phyloP scores from a whole-genome alignment of 2,113 vertebrate species.

The Conger conger region DNA sequence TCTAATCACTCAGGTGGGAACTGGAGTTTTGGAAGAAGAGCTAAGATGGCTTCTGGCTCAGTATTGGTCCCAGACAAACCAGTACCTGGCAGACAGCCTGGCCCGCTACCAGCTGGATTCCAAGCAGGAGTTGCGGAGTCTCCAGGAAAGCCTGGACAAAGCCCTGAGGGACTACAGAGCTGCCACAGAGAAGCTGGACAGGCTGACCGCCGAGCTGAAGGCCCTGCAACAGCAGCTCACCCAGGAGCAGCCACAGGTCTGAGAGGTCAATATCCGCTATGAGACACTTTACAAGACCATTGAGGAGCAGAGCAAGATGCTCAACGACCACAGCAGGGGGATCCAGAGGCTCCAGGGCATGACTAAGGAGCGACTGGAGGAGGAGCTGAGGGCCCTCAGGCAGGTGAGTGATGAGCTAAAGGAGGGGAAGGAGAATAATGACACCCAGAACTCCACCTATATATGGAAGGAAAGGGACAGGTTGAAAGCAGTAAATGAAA shows the following conservation, averaged over 20 bases:
- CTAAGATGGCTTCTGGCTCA: slow-evolving; percentile 79
- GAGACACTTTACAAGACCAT: slow-evolving; percentile 88
- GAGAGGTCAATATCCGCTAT: slow-evolving; percentile 82
- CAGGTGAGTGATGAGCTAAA: slow-evolving; percentile 83
- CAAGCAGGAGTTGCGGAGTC: slow-evolving; percentile 81
- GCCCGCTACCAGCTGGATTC: slow-evolving; percentile 78
- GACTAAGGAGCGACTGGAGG: slow-evolving; percentile 91
- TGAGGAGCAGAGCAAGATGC: slow-evolving; percentile 85
- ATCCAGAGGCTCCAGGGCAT: slow-evolving; percentile 86
- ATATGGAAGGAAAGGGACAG: slow-evolving; percentile 96
- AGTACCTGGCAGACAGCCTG: slow-evolving; percentile 82
- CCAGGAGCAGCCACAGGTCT: slow-evolving; percentile 78
- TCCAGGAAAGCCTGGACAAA: slow-evolving; percentile 82
- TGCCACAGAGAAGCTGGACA: slow-evolving; percentile 74
- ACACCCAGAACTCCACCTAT: slow-evolving; percentile 74
- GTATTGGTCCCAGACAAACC: slow-evolving; percentile 81
- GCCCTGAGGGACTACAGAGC: slow-evolving; percentile 83
- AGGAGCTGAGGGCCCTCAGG: slow-evolving; percentile 80
- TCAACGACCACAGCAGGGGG: slow-evolving; percentile 86
- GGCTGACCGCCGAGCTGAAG: slow-evolving; percentile 74
- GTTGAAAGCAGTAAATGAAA: slow-evolving; percentile 96
- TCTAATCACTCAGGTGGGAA: slow-evolving; percentile 80
- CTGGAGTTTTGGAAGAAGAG: slow-evolving; percentile 89
- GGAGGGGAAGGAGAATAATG: slow-evolving; percentile 68
- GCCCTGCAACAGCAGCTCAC: slow-evolving; percentile 79